Evolutionary conservation across 2,113 vertebrate genomes (phyloP).

Genomic region (Eptesicus fuscus): DNA sequence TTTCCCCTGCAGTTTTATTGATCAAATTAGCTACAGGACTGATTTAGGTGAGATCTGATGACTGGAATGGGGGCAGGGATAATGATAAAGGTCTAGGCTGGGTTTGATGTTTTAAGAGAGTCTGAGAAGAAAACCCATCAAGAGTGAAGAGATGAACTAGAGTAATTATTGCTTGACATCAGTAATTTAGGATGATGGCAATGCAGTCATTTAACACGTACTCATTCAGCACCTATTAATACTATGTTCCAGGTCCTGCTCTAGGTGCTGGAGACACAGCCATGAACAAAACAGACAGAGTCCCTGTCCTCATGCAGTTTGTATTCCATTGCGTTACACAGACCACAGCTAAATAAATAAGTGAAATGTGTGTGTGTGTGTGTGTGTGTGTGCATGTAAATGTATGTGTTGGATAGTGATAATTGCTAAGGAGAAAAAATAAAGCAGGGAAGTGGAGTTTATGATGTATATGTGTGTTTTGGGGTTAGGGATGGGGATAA

Average conservation of each 20-base stretch:
- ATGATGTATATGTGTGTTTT: not conserved
- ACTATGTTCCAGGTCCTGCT: not conserved
- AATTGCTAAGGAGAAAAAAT: not conserved
- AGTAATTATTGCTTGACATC: not conserved
- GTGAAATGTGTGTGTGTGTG: fast-evolving
- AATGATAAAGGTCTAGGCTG: not conserved
- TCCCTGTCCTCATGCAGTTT: not conserved
- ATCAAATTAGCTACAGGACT: not conserved
- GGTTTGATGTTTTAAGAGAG: not conserved
- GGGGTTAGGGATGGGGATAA: no score
- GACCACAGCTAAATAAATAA: not conserved
- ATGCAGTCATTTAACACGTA: not conserved
- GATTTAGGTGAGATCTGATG: not conserved
- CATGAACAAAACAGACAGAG: not conserved
- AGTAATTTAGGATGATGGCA: not conserved
- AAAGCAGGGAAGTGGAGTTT: not conserved
- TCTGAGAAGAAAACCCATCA: not conserved
- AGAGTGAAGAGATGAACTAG: not conserved
- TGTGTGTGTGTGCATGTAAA: not conserved
- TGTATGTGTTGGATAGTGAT: not conserved
- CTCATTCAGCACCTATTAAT: not conserved
- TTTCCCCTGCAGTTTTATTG: not conserved
- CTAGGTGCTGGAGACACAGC: not conserved
- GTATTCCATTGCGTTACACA: not conserved
- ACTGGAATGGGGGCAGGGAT: not conserved